Conservation (phyloP, 2,797 vertebrate species). For the Cryptoprocta ferox region DNA sequence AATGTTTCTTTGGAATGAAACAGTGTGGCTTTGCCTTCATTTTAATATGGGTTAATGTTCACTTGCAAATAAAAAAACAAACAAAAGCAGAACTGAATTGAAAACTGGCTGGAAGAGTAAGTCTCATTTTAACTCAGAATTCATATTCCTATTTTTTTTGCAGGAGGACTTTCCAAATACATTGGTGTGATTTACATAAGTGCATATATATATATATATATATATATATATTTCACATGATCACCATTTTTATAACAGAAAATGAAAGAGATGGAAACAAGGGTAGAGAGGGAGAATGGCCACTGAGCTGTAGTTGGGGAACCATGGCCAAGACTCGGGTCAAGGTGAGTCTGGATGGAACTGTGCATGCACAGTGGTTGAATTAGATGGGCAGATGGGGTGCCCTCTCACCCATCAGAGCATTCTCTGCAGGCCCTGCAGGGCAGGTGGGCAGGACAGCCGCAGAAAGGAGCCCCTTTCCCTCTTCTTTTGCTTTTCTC, state of each 20-base stretch:
- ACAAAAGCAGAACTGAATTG: constrained; percentile 52
- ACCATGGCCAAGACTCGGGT: background rate
- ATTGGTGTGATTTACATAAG: constrained; percentile 38
- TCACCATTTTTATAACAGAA: background rate
- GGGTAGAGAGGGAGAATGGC: background rate
- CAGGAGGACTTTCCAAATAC: constrained; percentile 17
- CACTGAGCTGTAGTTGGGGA: background rate
- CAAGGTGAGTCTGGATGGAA: background rate
- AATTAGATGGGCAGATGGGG: background rate
- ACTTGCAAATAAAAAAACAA: constrained; percentile 69
- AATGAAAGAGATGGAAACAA: background rate
- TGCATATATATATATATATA: no score
- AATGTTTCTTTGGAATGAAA: constrained; percentile 69
- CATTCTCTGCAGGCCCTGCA: background rate
- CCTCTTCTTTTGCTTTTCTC: background rate
- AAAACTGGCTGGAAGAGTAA: constrained; percentile 25
- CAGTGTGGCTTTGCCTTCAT: constrained; percentile 58
- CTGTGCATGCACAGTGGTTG: background rate
- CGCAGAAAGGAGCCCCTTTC: background rate
- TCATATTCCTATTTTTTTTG: constrained; percentile 62
- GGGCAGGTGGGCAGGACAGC: background rate
- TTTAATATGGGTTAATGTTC: constrained; percentile 58
- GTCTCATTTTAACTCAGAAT: constrained; percentile 60
- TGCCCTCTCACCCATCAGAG: no score
- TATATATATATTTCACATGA: background rate